Evolutionary conservation across 2,888 invertebrate genomes (phyloP).

Genomic region (Caenorhabditis sinica): DNA sequence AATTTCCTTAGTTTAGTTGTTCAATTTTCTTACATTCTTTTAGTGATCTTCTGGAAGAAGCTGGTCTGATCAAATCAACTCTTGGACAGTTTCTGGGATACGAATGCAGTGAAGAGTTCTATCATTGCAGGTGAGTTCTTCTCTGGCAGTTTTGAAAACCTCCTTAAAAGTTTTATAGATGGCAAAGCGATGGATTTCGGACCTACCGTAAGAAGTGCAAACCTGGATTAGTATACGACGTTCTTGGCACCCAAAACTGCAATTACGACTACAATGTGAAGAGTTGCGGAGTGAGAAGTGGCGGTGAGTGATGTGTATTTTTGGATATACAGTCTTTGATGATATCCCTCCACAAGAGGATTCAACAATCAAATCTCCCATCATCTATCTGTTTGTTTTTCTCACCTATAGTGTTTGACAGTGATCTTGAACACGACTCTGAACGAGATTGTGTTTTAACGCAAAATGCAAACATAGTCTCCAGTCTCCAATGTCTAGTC

Average conservation of each 20-base stretch:
- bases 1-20: neutral
- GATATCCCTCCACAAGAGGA: neutral
- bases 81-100: constrained; percentile 83
- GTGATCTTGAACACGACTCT: constrained; percentile 44
- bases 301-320: constrained; percentile 57
- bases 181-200: constrained; percentile 82
- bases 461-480: constrained; percentile 53
- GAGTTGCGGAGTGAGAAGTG: constrained; percentile 77
- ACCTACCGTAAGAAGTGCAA: constrained; percentile 82
- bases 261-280: constrained; percentile 83
- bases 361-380: constrained; percentile 22
- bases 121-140: constrained; percentile 76
- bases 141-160: neutral
- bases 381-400: constrained; percentile 46
- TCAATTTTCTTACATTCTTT: constrained; percentile 16
- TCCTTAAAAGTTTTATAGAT: constrained; percentile 55
- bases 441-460: constrained; percentile 42
- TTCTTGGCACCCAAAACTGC: constrained; percentile 83
- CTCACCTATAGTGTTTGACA: constrained; percentile 59
- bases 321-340: constrained; percentile 14
- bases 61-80: constrained; percentile 78
- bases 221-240: constrained; percentile 81
- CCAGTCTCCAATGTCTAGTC: constrained; percentile 7
- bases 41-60: constrained; percentile 74
- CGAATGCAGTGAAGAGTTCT: constrained; percentile 82